These are phyloP conservation scores for Meloidogyne hapla DNA, from an alignment of 1,140 invertebrate species.

Conservation along the genomic window DNA sequence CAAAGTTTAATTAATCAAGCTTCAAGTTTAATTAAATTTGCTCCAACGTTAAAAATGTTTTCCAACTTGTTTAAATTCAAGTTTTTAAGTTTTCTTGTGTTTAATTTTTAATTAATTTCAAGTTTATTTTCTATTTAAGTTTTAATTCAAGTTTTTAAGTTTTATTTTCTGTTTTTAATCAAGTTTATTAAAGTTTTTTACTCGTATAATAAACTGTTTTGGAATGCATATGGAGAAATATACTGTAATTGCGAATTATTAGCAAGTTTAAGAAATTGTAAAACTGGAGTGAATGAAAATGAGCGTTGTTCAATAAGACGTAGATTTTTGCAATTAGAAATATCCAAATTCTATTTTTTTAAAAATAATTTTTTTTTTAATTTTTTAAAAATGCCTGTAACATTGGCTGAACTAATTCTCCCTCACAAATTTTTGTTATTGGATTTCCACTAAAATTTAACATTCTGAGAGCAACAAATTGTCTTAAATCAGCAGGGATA, in stretches of 20 bases:
- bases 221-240: slow-evolving; percentile 48
- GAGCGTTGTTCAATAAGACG: slow-evolving; percentile 38
- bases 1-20: too few species aligned
- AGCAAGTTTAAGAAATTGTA: slow-evolving; percentile 34
- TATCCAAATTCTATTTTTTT: slow-evolving; percentile 29
- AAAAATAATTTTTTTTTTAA: neutral
- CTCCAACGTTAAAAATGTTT: too few species aligned
- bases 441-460: slow-evolving; percentile 53
- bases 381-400: slow-evolving; percentile 30
- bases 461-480: slow-evolving; percentile 45
- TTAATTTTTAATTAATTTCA: neutral
- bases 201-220: slow-evolving; percentile 41
- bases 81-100: neutral
- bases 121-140: too few species aligned
- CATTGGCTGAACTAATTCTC: slow-evolving; percentile 44
- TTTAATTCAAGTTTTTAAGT: neutral
- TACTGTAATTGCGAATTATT: slow-evolving; percentile 44
- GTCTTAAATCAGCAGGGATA: slow-evolving; percentile 42
- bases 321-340: slow-evolving; percentile 35
- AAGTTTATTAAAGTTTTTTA: slow-evolving; percentile 31
- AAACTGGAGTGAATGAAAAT: slow-evolving; percentile 42
- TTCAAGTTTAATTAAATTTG: neutral
- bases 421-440: slow-evolving; percentile 34
- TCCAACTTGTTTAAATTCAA: too few species aligned
- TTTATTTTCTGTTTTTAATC: neutral